These are phyloP conservation scores for Acridotheres tristis DNA, from an alignment of 2,797 vertebrate genomes.

Conservation along the genomic window DNA sequence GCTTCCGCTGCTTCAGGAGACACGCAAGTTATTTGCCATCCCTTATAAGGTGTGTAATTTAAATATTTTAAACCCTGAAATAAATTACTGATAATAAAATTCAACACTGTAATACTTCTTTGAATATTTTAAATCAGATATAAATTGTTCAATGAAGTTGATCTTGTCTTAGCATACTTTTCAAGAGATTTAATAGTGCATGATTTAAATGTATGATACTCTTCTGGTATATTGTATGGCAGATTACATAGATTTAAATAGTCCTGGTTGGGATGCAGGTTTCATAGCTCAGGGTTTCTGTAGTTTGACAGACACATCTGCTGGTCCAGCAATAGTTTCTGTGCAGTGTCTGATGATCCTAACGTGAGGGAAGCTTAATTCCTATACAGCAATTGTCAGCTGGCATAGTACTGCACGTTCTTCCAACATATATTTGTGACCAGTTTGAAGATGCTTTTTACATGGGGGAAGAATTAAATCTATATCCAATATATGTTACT, in stretches of 20 bases:
- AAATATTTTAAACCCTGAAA: conserved; percentile 53
- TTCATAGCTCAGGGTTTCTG: conserved; percentile 6
- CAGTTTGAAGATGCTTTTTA: not conserved
- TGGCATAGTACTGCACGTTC: not conserved
- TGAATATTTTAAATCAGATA: conserved; percentile 60
- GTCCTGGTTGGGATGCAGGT: not conserved
- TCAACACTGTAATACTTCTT: conserved; percentile 12
- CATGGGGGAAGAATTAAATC: conserved; percentile 35
- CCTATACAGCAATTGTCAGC: not conserved
- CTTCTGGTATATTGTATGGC: not conserved
- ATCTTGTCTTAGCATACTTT: conserved; percentile 30
- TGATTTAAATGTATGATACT: not conserved
- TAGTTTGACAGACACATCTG: not conserved
- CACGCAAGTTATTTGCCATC: not conserved
- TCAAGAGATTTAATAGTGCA: conserved; percentile 8
- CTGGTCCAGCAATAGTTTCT: not conserved
- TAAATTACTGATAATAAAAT: conserved; percentile 50
- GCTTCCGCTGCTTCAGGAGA: not conserved
- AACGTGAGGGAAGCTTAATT: not conserved
- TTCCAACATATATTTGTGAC: not conserved
- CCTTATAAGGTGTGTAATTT: conserved; percentile 14
- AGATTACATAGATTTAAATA: conserved; percentile 17
- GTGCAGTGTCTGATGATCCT: not conserved
- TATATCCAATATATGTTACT: conserved; percentile 55
- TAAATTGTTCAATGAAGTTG: conserved; percentile 58